Conservation (phyloP, 2,113 vertebrate species). For the Paraplagusia blochii region DNA sequence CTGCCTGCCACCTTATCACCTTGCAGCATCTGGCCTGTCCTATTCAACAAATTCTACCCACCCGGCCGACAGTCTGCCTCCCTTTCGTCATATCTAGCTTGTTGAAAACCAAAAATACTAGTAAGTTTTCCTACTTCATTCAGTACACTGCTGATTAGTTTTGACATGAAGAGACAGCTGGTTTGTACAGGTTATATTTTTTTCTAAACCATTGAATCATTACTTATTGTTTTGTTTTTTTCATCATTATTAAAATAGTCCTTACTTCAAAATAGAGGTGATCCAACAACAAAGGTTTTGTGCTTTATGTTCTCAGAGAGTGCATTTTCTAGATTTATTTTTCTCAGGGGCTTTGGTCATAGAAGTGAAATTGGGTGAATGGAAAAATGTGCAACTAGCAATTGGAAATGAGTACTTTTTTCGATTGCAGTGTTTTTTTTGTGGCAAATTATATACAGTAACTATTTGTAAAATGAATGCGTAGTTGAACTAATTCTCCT, state of each 20-base stretch:
- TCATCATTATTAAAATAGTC: conserved; percentile 39
- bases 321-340: conserved; percentile 43
- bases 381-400: conserved; percentile 41
- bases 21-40: conserved; percentile 99
- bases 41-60: conserved; percentile 99
- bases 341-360: conserved; percentile 51
- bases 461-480: too few species aligned
- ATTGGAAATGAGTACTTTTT: conserved; percentile 12
- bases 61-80: conserved; percentile 99
- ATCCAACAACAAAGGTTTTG: conserved; percentile 41
- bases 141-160: conserved; percentile 99
- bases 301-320: conserved; percentile 51
- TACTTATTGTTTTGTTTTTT: conserved; percentile 81
- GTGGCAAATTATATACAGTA: too few species aligned
- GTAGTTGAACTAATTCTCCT: too few species aligned
- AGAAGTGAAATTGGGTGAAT: conserved; percentile 32
- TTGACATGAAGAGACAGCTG: conserved; percentile 97
- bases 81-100: conserved; percentile 99
- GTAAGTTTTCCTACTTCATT: conserved; percentile 99
- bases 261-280: conserved; percentile 48
- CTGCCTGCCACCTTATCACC: conserved; percentile 97
- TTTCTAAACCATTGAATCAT: conserved; percentile 75
- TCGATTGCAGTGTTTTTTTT: too few species aligned
- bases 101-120: conserved; percentile 99
- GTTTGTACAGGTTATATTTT: conserved; percentile 84